Base-by-base conservation (phyloP, 2,888 invertebrate species). In the Heliconius ethilla region DNA sequence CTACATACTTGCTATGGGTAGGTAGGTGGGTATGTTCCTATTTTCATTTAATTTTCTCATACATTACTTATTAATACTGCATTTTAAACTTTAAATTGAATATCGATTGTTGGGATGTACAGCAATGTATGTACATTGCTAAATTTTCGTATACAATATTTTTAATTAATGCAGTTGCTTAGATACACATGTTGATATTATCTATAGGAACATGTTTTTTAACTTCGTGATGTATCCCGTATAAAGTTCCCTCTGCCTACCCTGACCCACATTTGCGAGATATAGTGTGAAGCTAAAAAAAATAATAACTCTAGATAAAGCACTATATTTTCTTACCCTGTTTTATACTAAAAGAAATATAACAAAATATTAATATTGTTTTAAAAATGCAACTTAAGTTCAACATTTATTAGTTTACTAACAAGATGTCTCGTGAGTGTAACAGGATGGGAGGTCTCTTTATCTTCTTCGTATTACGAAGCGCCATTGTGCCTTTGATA, bases 81-180 rank as follows among this genome's bases (percentile, higher is more conserved):
- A 22, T 11, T 70, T 22, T 70, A 15, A 70, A 70, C 70, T 55
- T 33, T 55, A 70, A n/a, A 70, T 70, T 70, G n/a, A n/a, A n/a
- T 70, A 70, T 70, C 29, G 70, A 9, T 55, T 29, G 37, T 67
- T 37, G 37, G 37, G 67, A n/a, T n/a, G n/a, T n/a, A n/a, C n/a
- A n/a, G n/a, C n/a, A n/a, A n/a, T n/a, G n/a, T 37, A 13, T n/a
- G 3, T 29, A 29, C 29, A 37, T n/a, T 37, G 37, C 7, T 10
- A 67, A 67, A 66, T 3, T 37, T 67, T 13, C n/a, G n/a, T 63
- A 37, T 13, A n/a, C 37, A 37, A 67, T n/a, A n/a, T 13, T n/a
- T 37, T n/a, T 22, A 67, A 13, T 29, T 37, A 67, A 13, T 37
- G 11, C 37, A 67, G 22, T 27, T 25, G 25, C 11, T 62, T 25